A percentile compares a stretch with the other conserved stretches of the same genome.
These are phyloP conservation scores for Xenopus petersii DNA, from an alignment of 2,797 vertebrate species.

Conservation along the genomic window DNA sequence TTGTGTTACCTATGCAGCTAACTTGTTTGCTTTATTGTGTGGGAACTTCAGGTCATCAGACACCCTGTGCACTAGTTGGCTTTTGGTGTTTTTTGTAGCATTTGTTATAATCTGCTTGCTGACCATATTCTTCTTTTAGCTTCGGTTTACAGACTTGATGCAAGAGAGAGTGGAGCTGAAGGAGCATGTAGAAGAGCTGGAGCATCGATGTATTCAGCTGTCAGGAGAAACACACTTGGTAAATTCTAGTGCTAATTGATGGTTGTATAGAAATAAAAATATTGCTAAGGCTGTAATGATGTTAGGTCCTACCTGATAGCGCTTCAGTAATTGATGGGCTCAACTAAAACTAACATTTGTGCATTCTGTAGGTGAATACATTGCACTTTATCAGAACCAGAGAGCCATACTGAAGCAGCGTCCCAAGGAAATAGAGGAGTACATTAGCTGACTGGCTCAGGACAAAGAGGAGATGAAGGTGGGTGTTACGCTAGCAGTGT, in stretches of 20 bases:
- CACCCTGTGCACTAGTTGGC: too few species aligned
- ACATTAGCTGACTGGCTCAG: slow-evolving; percentile 88
- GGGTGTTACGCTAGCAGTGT: neutral
- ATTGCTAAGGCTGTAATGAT: too few species aligned
- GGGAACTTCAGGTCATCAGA: too few species aligned
- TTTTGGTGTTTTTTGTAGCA: too few species aligned
- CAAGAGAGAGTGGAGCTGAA: slow-evolving; percentile 87
- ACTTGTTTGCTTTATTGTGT: too few species aligned
- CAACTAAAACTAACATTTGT: too few species aligned
- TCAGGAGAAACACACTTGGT: slow-evolving; percentile 94
- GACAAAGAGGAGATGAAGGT: slow-evolving; percentile 98
- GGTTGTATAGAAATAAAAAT: neutral
- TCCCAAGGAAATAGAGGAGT: slow-evolving; percentile 90
- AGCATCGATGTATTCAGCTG: slow-evolving; percentile 93
- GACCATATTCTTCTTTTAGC: slow-evolving; percentile 53
- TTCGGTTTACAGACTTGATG: slow-evolving; percentile 86
- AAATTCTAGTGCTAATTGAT: slow-evolving; percentile 22
- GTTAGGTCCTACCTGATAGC: too few species aligned
- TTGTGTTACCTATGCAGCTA: too few species aligned
- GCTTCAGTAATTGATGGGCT: too few species aligned
- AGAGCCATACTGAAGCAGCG: slow-evolving; percentile 91
- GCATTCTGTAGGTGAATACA: slow-evolving; percentile 82
- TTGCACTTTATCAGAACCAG: slow-evolving; percentile 92
- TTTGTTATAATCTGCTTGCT: neutral
- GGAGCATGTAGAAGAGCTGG: slow-evolving; percentile 87